Conservation (phyloP, 2,888 invertebrate species). For the Ecdyonurus torrentis region DNA sequence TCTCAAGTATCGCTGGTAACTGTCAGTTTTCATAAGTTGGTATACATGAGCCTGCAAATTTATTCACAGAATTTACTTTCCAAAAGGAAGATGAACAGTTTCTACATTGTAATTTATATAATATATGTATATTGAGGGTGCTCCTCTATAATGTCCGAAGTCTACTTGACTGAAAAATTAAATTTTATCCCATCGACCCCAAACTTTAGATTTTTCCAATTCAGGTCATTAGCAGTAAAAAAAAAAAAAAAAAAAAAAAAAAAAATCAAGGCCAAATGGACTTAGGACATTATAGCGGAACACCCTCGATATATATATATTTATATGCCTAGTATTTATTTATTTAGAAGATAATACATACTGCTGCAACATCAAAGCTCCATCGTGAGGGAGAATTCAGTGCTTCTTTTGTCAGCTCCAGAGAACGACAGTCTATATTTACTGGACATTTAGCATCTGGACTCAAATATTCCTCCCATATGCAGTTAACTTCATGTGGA, state of each 20-base stretch:
- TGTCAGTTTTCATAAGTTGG: constrained; percentile 98
- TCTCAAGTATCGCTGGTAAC: constrained; percentile 91
- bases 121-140: no score
- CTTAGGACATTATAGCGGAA: no score
- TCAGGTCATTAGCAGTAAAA: constrained; percentile 13
- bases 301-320: no score
- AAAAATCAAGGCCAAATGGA: not conserved
- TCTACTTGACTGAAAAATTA: constrained; percentile 4
- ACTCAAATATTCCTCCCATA: constrained; percentile 87
- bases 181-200: constrained; percentile 28
- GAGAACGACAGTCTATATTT: constrained; percentile 89
- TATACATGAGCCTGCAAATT: constrained; percentile 89
- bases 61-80: no score
- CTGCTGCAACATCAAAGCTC: constrained; percentile 95
- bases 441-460: constrained; percentile 91
- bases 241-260: no score
- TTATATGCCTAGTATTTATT: not conserved
- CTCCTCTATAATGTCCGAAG: no score
- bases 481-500: constrained; percentile 60
- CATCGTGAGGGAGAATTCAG: constrained; percentile 74
- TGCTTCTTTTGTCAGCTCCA: constrained; percentile 66
- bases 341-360: constrained; percentile 31
- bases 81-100: no score
- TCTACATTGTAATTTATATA: no score
- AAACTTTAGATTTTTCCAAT: no score